phyloP scores from a whole-genome alignment of 2,113 vertebrate species.

The Apodemus sylvaticus region DNA sequence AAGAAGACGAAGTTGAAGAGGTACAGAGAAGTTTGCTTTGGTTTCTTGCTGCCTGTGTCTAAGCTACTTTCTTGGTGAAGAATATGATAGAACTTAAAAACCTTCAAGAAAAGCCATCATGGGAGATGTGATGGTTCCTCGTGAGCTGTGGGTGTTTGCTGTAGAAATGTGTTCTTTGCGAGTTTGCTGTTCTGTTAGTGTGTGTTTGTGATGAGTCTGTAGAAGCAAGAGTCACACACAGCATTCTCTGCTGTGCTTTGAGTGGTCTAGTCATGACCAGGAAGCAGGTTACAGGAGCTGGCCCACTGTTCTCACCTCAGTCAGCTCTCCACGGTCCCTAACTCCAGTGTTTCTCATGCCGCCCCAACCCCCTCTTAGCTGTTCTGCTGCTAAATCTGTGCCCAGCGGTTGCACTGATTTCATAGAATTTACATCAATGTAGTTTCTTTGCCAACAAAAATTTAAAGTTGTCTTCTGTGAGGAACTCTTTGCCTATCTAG shows the following conservation, averaged over 20 bases:
- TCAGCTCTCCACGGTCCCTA: fast-evolving
- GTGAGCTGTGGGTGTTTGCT: neutral
- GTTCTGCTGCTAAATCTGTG: neutral
- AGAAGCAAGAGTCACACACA: too few species aligned
- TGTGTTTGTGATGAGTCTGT: neutral
- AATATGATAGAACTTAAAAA: neutral
- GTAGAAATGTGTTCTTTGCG: neutral
- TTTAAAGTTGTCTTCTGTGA: neutral
- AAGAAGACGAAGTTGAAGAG: conserved; percentile 98
- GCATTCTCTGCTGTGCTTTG: neutral
- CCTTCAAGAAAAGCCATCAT: neutral
- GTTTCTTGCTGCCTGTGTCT: neutral
- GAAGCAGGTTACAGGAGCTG: neutral
- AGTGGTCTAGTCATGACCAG: neutral
- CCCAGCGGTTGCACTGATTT: neutral
- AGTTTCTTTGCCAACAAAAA: neutral
- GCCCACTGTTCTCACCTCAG: fast-evolving
- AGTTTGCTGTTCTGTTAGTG: neutral
- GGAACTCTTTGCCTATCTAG: neutral
- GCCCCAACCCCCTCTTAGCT: neutral
- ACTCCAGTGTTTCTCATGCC: neutral
- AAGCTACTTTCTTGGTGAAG: neutral
- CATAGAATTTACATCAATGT: neutral
- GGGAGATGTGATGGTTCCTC: neutral
- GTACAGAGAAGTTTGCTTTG: conserved; percentile 64